Conservation (phyloP, 2,797 vertebrate species). For the Leuciscus waleckii region DNA sequence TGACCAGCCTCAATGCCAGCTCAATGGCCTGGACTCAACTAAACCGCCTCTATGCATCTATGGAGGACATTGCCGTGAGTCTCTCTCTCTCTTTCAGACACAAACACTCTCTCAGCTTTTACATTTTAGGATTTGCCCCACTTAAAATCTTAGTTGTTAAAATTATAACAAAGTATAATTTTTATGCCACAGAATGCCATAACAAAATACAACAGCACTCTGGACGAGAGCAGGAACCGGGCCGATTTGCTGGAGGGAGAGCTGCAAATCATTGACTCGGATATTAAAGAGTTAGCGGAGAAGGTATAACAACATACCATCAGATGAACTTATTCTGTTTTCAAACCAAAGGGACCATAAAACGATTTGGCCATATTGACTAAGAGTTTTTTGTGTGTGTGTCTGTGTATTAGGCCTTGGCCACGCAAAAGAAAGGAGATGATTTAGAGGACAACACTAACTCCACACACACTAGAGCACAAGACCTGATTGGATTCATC, state of each 20-base stretch:
- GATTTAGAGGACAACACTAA: constrained; percentile 69
- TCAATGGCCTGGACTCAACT: constrained; percentile 87
- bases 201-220: constrained; percentile 75
- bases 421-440: constrained; percentile 63
- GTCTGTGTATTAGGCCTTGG: constrained; percentile 72
- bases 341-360: not conserved
- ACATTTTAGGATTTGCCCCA: not conserved
- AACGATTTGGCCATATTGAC: not conserved
- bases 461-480: constrained; percentile 75
- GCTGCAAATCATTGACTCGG: constrained; percentile 74
- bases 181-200: constrained; percentile 73
- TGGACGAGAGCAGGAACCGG: constrained; percentile 71
- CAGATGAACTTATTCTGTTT: not conserved
- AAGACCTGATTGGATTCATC: constrained; percentile 79
- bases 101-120: not conserved
- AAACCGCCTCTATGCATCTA: constrained; percentile 76
- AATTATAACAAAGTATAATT: not conserved
- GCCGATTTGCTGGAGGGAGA: constrained; percentile 83
- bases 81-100: not conserved
- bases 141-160: not conserved
- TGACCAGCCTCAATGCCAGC: constrained; percentile 85
- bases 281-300: constrained; percentile 75
- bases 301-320: constrained; percentile 74
- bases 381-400: not conserved
- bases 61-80: constrained; percentile 76